Conservation (phyloP, 2,113 vertebrate species). For the Myrmecobius fasciatus region DNA sequence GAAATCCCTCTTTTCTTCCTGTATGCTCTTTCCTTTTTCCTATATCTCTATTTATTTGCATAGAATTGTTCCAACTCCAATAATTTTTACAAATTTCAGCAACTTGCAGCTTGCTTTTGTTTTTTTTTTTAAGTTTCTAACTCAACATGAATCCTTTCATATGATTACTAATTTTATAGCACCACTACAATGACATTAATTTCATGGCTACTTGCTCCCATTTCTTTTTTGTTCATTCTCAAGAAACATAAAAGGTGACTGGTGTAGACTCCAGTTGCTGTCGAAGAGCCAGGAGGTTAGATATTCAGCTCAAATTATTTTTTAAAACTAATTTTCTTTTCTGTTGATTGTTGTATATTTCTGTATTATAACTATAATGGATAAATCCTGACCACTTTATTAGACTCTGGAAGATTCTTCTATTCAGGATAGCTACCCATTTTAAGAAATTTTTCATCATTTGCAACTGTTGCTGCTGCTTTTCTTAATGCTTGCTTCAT, state of each 20-base stretch:
- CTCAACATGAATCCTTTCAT: constrained; percentile 13
- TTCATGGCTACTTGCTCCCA: constrained; percentile 42
- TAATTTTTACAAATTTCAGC: constrained; percentile 14
- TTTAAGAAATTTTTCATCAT: constrained; percentile 62
- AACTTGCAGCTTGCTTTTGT: constrained; percentile 14
- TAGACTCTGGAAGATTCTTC: constrained; percentile 45
- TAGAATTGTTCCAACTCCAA: neutral
- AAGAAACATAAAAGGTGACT: constrained; percentile 22
- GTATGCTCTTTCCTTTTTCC: neutral
- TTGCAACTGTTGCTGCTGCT: constrained; percentile 25
- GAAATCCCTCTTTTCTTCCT: constrained; percentile 4
- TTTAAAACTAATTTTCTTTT: constrained; percentile 40
- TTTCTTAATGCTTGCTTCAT: constrained; percentile 31
- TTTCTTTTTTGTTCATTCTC: constrained; percentile 13
- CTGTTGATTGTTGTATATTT: constrained; percentile 53
- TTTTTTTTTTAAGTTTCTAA: neutral
- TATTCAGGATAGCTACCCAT: constrained; percentile 6
- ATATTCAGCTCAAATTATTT: neutral
- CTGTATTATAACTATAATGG: constrained; percentile 33
- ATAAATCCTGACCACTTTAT: constrained; percentile 40
- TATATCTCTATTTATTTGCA: neutral
- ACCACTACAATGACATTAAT: neutral
- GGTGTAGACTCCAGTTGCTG: neutral
- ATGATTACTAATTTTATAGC: constrained; percentile 24
- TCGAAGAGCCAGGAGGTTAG: neutral